Conservation (phyloP, 2,888 invertebrate species). For the Xylota sylvarum region DNA sequence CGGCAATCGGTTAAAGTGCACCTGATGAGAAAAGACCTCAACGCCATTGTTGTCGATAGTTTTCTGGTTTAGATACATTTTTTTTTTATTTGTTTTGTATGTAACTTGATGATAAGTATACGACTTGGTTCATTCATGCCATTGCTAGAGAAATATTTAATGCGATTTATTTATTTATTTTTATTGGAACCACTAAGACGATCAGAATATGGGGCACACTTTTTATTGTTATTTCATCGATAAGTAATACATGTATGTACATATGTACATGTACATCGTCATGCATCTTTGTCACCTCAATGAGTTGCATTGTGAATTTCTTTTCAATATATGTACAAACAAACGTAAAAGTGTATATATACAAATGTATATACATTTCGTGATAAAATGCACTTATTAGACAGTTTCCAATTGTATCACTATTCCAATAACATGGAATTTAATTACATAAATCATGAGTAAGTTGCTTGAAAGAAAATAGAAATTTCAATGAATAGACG, state of each 20-base stretch:
- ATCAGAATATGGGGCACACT: neutral
- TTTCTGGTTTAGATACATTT: conserved; percentile 14
- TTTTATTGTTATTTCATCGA: neutral
- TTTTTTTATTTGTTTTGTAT: neutral
- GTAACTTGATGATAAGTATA: neutral
- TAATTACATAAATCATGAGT: neutral
- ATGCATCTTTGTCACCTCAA: conserved; percentile 1
- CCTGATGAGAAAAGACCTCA: conserved; percentile 17
- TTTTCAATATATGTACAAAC: no score
- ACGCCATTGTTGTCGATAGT: conserved; percentile 5
- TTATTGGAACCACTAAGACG: neutral
- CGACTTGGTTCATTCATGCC: neutral
- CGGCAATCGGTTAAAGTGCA: conserved; percentile 27
- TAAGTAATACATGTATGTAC: neutral
- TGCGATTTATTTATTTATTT: neutral
- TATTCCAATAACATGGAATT: neutral
- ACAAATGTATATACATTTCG: neutral
- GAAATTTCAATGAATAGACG: neutral
- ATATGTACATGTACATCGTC: no score
- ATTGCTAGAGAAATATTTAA: neutral
- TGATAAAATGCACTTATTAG: conserved; percentile 1
- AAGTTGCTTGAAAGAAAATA: neutral
- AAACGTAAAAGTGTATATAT: no score
- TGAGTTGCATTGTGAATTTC: conserved; percentile 6
- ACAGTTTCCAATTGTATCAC: neutral